Base-by-base conservation (phyloP, 1,140 invertebrate species). In the Frieseomelitta varia region DNA sequence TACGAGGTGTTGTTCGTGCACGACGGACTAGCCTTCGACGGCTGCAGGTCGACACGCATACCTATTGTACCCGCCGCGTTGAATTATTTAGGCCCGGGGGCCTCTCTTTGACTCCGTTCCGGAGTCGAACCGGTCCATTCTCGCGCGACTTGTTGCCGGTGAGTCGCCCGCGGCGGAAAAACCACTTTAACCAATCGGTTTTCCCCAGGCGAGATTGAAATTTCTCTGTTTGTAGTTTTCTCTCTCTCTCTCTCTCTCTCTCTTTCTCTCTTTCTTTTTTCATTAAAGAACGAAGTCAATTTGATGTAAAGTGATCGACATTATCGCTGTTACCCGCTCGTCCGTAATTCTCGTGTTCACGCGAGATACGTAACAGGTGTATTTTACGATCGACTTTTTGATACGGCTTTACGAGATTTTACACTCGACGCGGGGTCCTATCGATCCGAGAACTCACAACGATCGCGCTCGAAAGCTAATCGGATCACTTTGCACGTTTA, bases 1-100 rank as follows among this genome's bases (percentile, higher is more conserved):
- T 88, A 79, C 87, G 82, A 90, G 81, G 78, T 88, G 86, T 91
- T 90, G 86, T 91, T 90, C 86, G 85, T 87, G 87, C 83, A 81
- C 85, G 87, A 71, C 78, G 76, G 83, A 79, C 61, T 85, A 83
- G 79, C 77, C 81, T 88, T 86, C 84, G 39, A 51, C 73, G 39
- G 61, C 65, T 87, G 81, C 87, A 84, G 81, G 67, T 85, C 51
- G 79, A 72, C 79, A 85, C 65, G 83, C 86, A 89, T 87, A 89
- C 86, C 73, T 90, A 90, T 85, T 84, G 76, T 76, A 90, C 2
- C 53, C 47, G 47, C 47, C 53, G 80, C 68, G n/a, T 90, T 84
- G 83, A 90, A 90, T 90, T 88, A 87, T 90, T 90, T 90, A 90
- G 88, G 21, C 82, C n/a, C 34, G 65, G 76, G 76, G 69, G 39